A percentile compares a stretch with the other conserved stretches of the same genome.
These are phyloP conservation scores for Thyatira batis DNA, from an alignment of 2,888 invertebrate species.

Conservation along the genomic window DNA sequence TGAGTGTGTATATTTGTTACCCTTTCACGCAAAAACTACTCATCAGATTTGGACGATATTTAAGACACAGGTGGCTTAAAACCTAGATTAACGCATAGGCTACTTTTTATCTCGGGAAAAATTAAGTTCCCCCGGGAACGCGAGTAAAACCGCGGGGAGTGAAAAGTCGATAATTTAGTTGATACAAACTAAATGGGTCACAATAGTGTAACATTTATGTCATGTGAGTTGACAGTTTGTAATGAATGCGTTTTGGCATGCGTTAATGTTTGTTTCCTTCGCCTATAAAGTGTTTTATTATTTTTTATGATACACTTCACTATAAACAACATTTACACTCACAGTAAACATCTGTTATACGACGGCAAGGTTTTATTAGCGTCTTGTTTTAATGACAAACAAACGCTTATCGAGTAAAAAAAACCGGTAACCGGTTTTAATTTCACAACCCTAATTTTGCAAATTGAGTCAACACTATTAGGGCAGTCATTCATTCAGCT, in stretches of 20 bases:
- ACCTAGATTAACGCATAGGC: no score
- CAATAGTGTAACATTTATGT: background rate
- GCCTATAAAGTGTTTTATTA: background rate
- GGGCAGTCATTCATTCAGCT: no score
- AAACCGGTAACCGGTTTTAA: background rate
- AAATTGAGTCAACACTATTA: no score
- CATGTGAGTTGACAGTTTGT: background rate
- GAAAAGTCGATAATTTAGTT: background rate
- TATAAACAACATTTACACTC: background rate
- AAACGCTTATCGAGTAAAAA: background rate
- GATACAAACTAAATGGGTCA: background rate
- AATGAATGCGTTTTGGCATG: slow-evolving; percentile 1
- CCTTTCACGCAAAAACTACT: no score
- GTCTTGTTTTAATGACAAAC: background rate
- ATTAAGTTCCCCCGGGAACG: no score
- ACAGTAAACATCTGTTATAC: background rate
- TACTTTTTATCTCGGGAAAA: no score
- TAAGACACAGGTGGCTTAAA: no score
- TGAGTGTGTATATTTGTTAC: no score
- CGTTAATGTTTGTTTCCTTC: slow-evolving; percentile 1
- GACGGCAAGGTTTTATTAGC: background rate
- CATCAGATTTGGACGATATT: no score
- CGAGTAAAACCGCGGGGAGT: no score
- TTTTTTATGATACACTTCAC: background rate
- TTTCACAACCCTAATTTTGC: background rate